phyloP scores from a whole-genome alignment of 2,113 vertebrate genomes.

The Galeopterus variegatus region DNA sequence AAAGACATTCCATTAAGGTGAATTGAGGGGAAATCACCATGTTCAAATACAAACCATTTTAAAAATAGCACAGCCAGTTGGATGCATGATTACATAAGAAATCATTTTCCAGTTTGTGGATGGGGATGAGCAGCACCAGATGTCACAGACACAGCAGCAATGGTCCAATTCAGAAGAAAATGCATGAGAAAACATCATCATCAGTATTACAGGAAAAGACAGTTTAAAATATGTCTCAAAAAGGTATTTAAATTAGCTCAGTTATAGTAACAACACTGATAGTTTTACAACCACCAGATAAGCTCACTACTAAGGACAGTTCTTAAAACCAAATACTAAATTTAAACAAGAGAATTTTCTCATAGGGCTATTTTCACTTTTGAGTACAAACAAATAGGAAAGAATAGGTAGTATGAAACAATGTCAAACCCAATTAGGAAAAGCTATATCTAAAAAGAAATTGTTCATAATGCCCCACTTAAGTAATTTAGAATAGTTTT shows the following conservation, averaged over 20 bases:
- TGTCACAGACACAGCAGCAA: conserved; percentile 93
- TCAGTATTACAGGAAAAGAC: conserved; percentile 96
- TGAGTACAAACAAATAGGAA: conserved; percentile 37
- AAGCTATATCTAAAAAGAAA: conserved; percentile 31
- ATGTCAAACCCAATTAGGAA: conserved; percentile 54
- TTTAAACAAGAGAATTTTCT: conserved; percentile 58
- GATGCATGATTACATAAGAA: conserved; percentile 88
- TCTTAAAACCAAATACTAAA: conserved; percentile 38
- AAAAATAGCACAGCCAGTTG: conserved; percentile 90
- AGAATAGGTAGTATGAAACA: neutral
- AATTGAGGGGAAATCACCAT: conserved; percentile 80
- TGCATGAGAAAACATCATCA: conserved; percentile 95
- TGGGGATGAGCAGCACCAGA: conserved; percentile 91
- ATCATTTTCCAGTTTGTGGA: conserved; percentile 89
- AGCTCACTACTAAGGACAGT: neutral
- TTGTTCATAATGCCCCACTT: conserved; percentile 32
- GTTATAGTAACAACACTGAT: conserved; percentile 80
- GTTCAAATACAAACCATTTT: conserved; percentile 93
- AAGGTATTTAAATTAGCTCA: conserved; percentile 71
- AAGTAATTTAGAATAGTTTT: conserved; percentile 43
- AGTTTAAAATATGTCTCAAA: conserved; percentile 68
- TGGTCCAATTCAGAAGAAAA: conserved; percentile 94
- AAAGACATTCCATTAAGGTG: conserved; percentile 77
- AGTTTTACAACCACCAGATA: conserved; percentile 38
- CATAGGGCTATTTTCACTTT: conserved; percentile 46